Conservation (phyloP, 2,113 vertebrate species). For the Otis tarda region DNA sequence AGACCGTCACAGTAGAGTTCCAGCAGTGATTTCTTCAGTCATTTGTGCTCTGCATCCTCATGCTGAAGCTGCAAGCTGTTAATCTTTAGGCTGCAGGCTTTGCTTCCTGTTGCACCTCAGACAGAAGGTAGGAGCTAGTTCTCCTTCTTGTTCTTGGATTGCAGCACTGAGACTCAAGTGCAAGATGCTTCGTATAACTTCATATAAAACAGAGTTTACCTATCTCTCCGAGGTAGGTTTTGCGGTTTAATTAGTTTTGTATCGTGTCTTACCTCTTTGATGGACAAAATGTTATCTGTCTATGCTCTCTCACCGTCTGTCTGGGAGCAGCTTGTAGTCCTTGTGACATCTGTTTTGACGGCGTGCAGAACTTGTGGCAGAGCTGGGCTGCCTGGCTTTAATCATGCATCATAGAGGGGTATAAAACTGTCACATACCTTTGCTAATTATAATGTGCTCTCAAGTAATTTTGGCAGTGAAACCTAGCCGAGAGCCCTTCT, state of each 20-base stretch:
- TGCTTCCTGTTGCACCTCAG: not conserved
- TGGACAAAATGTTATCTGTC: constrained; percentile 31
- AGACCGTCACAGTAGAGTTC: not conserved
- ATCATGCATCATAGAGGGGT: constrained; percentile 54
- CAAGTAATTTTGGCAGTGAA: constrained; percentile 63
- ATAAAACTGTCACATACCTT: constrained; percentile 70
- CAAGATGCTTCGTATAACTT: not conserved
- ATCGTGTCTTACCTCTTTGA: not conserved
- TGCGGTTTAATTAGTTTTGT: constrained; percentile 15
- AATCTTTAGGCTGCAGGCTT: not conserved
- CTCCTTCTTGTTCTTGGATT: not conserved
- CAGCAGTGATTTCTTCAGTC: not conserved
- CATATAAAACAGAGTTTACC: not conserved
- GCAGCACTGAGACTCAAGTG: not conserved
- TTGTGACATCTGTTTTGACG: constrained; percentile 60
- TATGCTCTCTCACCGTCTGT: constrained; percentile 23
- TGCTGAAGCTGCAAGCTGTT: not conserved
- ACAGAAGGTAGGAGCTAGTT: not conserved
- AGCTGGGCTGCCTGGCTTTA: constrained; percentile 62
- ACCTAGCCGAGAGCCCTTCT: constrained; percentile 36
- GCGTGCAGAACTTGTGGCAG: constrained; percentile 6
- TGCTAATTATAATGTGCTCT: constrained; percentile 68
- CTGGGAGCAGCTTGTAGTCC: constrained; percentile 28
- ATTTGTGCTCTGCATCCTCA: not conserved
- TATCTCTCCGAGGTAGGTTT: not conserved